Evolutionary conservation across 2,888 invertebrate genomes (phyloP), one percentile per base, ranked within the genome.

Genomic region (Drosophila pegasa): DNA sequence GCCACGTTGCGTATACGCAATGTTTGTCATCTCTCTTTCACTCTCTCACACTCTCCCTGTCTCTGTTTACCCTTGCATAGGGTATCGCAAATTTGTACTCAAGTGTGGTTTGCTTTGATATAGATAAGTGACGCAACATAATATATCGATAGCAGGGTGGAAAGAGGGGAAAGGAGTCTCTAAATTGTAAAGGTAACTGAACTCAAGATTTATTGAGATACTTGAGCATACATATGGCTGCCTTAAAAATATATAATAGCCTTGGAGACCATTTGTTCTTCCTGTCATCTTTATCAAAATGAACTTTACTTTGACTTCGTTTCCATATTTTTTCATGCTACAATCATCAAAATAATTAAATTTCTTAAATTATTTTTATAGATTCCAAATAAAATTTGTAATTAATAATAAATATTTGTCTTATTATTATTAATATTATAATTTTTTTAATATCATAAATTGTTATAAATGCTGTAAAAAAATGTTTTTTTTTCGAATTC

Each of bases 1-100:
- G 58, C 72, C 40, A 69, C 83, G 38, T 47, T 68, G 81, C 87
- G 89, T 88, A 82, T 84, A 80, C 87, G 87, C 85, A 84, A 59
- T 63, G 31, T 31, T 27, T 29, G n/a, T 16, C 4, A 20, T 31
- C 45, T 27, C 9, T 16, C 10, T n/a, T n/a, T 45, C 20, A 31
- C 37, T 10, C n/a, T 12, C 20, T 3, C 16, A 16, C 18, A 31
- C 31, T 7, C 18, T 31, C 12, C 5, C 18, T 5, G 3, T n/a
- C n/a, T 43, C 2, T n/a, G 9, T 10, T 25, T 27, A 16, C 43
- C 16, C 43, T 45, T 45, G 16, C 25, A 45, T 25, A 16, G 60
- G 27, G 43, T 14, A 27, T 43, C 9, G 9, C 58, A 16, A 43
- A 35, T 58, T 47, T 61, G 27, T 33, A 31, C 16, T 8, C 22